Evolutionary conservation across 2,797 vertebrate species (phyloP).

Genomic region (Rhinella marina): DNA sequence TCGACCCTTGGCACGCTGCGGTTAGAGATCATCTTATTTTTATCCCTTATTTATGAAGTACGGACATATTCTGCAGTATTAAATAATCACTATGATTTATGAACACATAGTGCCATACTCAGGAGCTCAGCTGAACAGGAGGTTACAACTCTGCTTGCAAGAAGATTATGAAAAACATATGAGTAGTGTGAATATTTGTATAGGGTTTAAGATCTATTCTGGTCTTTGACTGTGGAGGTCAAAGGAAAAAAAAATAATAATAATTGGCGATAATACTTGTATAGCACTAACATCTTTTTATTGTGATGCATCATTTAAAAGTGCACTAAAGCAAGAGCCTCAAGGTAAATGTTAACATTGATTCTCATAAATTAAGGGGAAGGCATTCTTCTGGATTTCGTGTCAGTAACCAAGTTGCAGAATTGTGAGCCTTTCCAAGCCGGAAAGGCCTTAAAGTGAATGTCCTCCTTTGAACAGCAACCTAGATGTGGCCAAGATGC

Average conservation of each 20-base stretch:
- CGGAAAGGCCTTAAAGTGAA: too few species aligned
- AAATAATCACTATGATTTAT: slow-evolving; percentile 28
- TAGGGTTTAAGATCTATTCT: background rate
- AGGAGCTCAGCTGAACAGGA: background rate
- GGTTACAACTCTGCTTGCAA: background rate
- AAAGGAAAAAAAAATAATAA: background rate
- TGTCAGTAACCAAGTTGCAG: background rate
- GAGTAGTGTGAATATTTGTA: background rate
- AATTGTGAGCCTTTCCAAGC: too few species aligned
- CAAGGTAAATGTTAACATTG: too few species aligned
- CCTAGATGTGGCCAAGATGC: too few species aligned
- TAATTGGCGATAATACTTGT: background rate
- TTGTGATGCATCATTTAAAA: too few species aligned
- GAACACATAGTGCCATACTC: background rate
- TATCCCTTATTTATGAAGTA: slow-evolving; percentile 31
- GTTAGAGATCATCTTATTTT: slow-evolving; percentile 19
- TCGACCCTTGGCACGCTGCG: background rate
- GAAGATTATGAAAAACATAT: background rate
- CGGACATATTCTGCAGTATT: slow-evolving; percentile 7
- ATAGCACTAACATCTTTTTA: too few species aligned
- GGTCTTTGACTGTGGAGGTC: background rate
- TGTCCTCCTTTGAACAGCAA: too few species aligned
- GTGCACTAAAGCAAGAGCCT: too few species aligned
- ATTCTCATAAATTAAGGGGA: too few species aligned
- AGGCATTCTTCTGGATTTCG: background rate